Percentiles rank a stretch among this genome's conserved stretches.
Evolutionary conservation across 2,888 invertebrate genomes (phyloP).

Genomic region (Heliconius erato): DNA sequence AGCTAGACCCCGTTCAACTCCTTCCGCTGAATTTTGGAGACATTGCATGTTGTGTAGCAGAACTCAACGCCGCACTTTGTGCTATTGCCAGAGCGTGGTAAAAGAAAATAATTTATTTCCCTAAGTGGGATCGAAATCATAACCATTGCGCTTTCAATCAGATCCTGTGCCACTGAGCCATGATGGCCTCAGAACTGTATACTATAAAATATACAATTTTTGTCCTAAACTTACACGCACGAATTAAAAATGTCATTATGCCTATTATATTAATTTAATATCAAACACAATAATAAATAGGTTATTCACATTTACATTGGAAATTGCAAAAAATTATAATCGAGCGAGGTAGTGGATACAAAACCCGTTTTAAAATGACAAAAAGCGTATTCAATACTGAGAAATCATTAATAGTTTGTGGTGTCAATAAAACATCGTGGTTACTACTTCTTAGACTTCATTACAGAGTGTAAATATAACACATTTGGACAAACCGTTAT

Average conservation of each 20-base stretch:
- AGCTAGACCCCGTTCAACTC: background rate
- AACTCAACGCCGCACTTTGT: no score
- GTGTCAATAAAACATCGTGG: background rate
- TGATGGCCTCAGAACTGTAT: no score
- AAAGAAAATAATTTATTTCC: no score
- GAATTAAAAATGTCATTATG: background rate
- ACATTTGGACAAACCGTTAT: background rate
- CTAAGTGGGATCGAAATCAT: no score
- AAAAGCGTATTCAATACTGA: background rate
- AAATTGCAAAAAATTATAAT: background rate
- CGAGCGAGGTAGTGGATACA: slow-evolving; percentile 4
- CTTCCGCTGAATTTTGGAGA: no score
- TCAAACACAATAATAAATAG: background rate
- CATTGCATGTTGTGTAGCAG: no score
- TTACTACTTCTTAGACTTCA: background rate
- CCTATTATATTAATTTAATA: background rate
- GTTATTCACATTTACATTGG: background rate
- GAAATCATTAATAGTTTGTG: background rate
- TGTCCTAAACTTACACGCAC: no score
- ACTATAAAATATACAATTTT: no score
- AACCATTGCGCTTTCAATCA: no score
- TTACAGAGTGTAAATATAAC: background rate
- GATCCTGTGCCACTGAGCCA: no score
- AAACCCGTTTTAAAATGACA: slow-evolving; percentile 2
- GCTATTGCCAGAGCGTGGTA: no score